Evolutionary conservation across 1,140 invertebrate species (phyloP), one percentile per base, ranked within the genome.

Genomic region (Drosophila parvula): DNA sequence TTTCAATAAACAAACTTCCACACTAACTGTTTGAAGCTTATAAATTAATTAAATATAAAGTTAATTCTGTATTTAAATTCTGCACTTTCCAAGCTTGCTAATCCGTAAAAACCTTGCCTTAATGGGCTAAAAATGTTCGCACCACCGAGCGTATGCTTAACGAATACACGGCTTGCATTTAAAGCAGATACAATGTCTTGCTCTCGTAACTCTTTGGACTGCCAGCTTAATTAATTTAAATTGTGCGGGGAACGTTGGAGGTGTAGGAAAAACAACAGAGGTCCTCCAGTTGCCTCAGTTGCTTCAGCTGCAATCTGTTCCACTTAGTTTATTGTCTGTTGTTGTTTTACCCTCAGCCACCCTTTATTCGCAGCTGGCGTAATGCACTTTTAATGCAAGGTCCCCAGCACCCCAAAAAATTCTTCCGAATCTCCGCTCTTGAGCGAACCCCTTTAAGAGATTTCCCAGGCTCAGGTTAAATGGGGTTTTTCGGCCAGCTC

Each of bases 301-400:
- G 47, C 73, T 41, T 12, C 48, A 68, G 55, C 53, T 76, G 74
- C 74, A 76, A 76, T 76, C 74, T 76, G 73, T 76, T 76, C 36
- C 74, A 76, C 73, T 76, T 76, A 76, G 73, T 76, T 76, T 58
- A 47, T 56, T 58, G 55, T 59, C 68, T 70, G 68, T 71, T 70
- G 68, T 71, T 70, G 65, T 71, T 71, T 50, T 51, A 50, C 22
- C 68, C 65, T 8, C 51, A n/a, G 28, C 65, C 59, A 41, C 18
- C 18, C 41, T 27, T 27, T 55, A 34, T 48, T 45, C 56, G 71
- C 59, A 64, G 44, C 74, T 57, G 60, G 50, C 64, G 75, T 84
- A 81, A 84, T 84, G 77, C 77, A 81, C 50, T 78, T 86, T 83
- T 77, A 83, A 88, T 79, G 76, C 67, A 58, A 22, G 22, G 22